Evolutionary conservation across 1,140 invertebrate species (phyloP).

Genomic region (Drosophila repleta): DNA sequence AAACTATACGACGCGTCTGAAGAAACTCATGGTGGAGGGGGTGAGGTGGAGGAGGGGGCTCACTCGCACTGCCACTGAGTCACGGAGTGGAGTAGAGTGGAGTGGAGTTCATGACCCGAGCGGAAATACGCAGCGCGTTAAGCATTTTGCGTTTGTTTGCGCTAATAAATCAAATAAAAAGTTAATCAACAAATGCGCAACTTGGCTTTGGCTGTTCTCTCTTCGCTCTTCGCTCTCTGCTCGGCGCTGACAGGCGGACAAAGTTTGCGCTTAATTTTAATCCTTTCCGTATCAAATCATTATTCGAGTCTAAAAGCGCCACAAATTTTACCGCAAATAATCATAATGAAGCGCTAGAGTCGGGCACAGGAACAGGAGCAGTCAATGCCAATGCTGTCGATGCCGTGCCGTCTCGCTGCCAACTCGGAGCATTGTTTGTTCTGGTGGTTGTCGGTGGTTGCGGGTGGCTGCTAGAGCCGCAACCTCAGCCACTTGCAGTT

Average conservation of each 20-base stretch:
- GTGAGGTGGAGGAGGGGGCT: neutral
- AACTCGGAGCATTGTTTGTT: slow-evolving; percentile 34
- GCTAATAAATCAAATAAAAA: slow-evolving; percentile 80
- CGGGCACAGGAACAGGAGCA: neutral
- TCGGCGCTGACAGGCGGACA: slow-evolving; percentile 40
- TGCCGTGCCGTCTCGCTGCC: slow-evolving; percentile 12
- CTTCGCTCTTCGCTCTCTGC: neutral
- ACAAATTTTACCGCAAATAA: slow-evolving; percentile 82
- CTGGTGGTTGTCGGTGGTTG: slow-evolving; percentile 38
- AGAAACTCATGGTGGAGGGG: slow-evolving; percentile 12
- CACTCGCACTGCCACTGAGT: neutral
- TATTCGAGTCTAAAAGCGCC: slow-evolving; percentile 58
- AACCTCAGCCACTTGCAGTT: slow-evolving; percentile 70
- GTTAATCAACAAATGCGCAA: slow-evolving; percentile 75
- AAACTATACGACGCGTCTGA: slow-evolving; percentile 74
- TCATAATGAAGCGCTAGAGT: slow-evolving; percentile 74
- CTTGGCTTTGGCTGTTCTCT: slow-evolving; percentile 14
- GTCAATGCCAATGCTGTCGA: slow-evolving; percentile 17
- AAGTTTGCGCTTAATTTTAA: slow-evolving; percentile 81
- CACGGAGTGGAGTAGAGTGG: slow-evolving; percentile 20
- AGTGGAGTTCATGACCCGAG: slow-evolving; percentile 65
- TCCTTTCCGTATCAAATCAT: slow-evolving; percentile 82
- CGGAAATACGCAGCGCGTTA: slow-evolving; percentile 48
- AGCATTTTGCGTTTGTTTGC: slow-evolving; percentile 61
- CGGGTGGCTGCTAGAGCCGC: slow-evolving; percentile 42